Evolutionary conservation across 2,888 invertebrate genomes (phyloP).

Genomic region (Trimorus sp.): DNA sequence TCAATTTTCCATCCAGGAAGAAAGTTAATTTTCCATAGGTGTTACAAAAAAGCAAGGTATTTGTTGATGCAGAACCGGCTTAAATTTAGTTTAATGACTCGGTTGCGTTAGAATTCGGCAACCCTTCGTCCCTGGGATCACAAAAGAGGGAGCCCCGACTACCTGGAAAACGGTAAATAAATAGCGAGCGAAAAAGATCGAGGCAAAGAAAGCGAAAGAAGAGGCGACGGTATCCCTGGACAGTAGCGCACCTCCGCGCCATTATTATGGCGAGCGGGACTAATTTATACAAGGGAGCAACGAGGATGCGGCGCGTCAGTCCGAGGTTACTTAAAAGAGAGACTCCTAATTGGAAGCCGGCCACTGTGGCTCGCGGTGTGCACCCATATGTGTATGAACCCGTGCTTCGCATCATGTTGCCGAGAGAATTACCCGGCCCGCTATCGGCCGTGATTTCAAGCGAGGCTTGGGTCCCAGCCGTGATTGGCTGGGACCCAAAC

Average conservation of each 20-base stretch:
- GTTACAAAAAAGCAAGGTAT: no score
- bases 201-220: slow-evolving; percentile 58
- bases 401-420: slow-evolving; percentile 73
- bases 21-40: no score
- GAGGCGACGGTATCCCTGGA: slow-evolving; percentile 72
- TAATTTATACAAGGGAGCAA: slow-evolving; percentile 81
- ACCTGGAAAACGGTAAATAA: no score
- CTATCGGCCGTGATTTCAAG: slow-evolving; percentile 51
- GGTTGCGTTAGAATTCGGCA: no score
- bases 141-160: no score
- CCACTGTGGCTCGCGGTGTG: slow-evolving; percentile 78
- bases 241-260: slow-evolving; percentile 82
- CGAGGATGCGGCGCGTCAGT: slow-evolving; percentile 78
- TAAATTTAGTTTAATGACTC: no score
- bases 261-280: slow-evolving; percentile 81
- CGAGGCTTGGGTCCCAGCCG: slow-evolving; percentile 27
- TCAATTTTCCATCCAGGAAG: no score
- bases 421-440: slow-evolving; percentile 70
- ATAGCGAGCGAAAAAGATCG: not conserved
- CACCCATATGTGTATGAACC: slow-evolving; percentile 41
- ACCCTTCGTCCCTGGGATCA: no score
- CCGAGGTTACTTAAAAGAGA: slow-evolving; percentile 75
- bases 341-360: slow-evolving; percentile 80
- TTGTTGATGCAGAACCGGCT: no score
- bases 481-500: not conserved